Conservation (phyloP, 2,113 vertebrate species). For the Poeciliopsis occidentalis region DNA sequence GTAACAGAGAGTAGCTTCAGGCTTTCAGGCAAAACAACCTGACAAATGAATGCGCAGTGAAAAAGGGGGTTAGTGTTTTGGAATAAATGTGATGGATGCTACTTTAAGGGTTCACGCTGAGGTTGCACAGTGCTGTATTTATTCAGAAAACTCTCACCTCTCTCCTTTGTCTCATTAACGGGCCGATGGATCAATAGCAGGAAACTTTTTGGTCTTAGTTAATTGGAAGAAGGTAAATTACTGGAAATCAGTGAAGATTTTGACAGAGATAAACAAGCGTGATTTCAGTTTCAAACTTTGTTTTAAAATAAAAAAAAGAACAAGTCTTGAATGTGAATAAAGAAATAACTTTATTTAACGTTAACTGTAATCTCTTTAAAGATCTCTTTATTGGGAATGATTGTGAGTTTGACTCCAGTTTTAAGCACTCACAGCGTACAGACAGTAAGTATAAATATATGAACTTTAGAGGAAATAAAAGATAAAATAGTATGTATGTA, state of each 20-base stretch:
- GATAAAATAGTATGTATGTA: no score
- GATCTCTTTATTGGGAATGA: no score
- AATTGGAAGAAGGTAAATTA: background rate
- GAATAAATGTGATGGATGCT: constrained; percentile 9
- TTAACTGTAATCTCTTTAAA: no score
- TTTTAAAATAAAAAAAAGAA: background rate
- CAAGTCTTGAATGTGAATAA: background rate
- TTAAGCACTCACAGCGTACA: no score
- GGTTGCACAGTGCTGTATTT: no score
- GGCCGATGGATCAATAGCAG: background rate
- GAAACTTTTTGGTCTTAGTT: background rate
- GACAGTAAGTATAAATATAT: no score
- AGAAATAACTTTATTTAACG: no score
- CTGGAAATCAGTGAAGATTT: background rate
- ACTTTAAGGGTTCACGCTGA: constrained; percentile 16
- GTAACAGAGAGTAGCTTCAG: background rate
- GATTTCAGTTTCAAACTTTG: background rate
- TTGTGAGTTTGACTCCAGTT: no score
- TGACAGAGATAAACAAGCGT: background rate
- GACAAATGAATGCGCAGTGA: background rate
- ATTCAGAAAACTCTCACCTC: background rate
- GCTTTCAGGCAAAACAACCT: constrained; percentile 3
- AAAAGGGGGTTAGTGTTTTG: background rate
- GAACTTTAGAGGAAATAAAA: no score
- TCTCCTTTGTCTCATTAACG: background rate